Evolutionary conservation across 2,113 vertebrate species (phyloP).

Genomic region (Amia ocellicauda): DNA sequence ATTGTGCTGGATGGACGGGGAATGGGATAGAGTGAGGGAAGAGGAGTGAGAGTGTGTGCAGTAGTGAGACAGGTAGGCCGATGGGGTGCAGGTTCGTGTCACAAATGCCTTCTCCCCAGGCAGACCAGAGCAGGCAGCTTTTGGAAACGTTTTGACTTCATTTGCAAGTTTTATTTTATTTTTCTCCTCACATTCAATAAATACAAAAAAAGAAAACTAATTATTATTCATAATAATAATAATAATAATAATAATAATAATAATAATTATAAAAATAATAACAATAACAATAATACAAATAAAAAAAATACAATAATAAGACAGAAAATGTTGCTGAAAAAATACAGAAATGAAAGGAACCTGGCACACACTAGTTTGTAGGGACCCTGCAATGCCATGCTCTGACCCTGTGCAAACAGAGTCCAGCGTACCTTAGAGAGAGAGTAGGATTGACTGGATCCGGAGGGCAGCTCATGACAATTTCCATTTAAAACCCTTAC

Average conservation of each 20-base stretch:
- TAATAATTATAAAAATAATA: background rate
- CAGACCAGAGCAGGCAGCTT: no score
- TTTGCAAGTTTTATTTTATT: conserved; percentile 44
- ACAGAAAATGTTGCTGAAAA: conserved; percentile 40
- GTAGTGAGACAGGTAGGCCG: background rate
- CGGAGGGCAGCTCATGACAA: no score
- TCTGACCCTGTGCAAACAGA: no score
- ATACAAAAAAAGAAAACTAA: conserved; percentile 65
- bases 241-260: conserved; percentile 42
- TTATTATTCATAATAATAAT: conserved; percentile 41
- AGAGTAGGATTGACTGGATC: no score
- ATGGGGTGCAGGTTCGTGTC: background rate
- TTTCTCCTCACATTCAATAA: conserved; percentile 64
- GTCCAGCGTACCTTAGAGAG: no score
- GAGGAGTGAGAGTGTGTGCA: background rate
- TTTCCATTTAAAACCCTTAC: no score
- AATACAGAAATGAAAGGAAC: conserved; percentile 29
- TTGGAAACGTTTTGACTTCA: conserved; percentile 4
- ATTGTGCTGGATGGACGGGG: background rate
- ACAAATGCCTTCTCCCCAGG: no score
- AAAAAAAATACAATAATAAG: no score
- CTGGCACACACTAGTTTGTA: no score
- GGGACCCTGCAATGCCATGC: no score
- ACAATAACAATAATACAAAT: no score
- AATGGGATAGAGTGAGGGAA: background rate